Base-by-base conservation (phyloP, 1,140 invertebrate genomes). In the Stegodyphus mimosarum region DNA sequence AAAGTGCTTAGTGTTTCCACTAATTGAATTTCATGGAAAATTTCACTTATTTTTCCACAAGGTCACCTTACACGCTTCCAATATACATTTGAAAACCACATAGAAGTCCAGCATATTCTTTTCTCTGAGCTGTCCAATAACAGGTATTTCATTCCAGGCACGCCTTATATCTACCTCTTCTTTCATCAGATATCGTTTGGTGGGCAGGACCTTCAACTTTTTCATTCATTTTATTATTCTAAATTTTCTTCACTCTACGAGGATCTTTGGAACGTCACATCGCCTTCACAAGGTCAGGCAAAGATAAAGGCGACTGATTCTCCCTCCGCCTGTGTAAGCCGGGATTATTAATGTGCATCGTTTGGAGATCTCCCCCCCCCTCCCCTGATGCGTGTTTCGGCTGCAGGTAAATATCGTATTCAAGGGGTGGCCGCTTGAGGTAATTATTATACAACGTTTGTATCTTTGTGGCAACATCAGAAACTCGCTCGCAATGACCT, bases 401-500 rank as follows among this genome's bases (percentile, higher is more conserved):
- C 1, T 60, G 15, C 55, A 60, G 55, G 55, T 11, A 60, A 60
- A 60, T 60, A 15, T 15, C 55, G 9, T 15, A 60, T 60, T 15
- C 33, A 33, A 33, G 33, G 33, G 33, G 69, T 63, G 55, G 15
- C 11, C 18, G 33, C 74, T 9, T 60, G 55, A 64, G 17, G 50
- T 70, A 69, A 79, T 79, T 79, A 79, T 79, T 79, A 79, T 79
- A 79, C 77, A 69, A 48, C 51, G 77, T 52, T 51, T 60, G 55
- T 60, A 1, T 69, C 67, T 81, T 64, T 10, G 53, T 69, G 11
- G 66, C 6, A 48, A 18, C 64, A 49, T 73, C 48, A 9, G 48
- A 33, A 72, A 81, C 78, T 64, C 33, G 78, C 60, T 81, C 55
- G 78, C 78, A 81, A 52, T 81, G 78, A 81, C 78, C 78, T 72